phyloP scores from a whole-genome alignment of 2,113 vertebrate species.

The Sapayoa aenigma region DNA sequence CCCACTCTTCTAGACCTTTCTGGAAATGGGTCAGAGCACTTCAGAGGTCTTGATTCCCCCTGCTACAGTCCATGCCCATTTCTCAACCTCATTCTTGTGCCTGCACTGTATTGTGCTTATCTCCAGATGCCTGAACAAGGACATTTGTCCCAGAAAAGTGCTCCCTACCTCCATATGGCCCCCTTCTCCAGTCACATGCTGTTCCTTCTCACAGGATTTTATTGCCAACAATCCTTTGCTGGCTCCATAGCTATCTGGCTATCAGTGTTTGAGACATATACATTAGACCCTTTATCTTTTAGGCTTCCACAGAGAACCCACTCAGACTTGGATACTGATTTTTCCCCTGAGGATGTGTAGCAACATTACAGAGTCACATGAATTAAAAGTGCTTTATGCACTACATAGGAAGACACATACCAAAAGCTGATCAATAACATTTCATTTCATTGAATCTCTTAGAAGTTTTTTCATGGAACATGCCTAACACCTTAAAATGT shows the following conservation, averaged over 20 bases:
- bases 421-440: background rate
- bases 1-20: background rate
- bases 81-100: background rate
- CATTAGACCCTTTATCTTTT: background rate
- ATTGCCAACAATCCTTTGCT: background rate
- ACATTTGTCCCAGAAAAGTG: background rate
- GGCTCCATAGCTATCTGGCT: background rate
- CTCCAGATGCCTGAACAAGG: background rate
- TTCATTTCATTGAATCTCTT: background rate
- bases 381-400: background rate
- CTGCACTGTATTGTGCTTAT: background rate
- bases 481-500: background rate
- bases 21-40: background rate
- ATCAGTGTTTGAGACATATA: background rate
- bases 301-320: background rate
- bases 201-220: background rate
- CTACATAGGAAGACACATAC: background rate
- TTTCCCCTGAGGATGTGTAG: background rate
- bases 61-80: background rate
- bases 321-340: background rate
- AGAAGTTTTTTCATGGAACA: background rate
- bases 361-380: background rate
- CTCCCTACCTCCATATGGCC: background rate
- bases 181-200: background rate
- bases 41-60: background rate